Evolutionary conservation across 2,888 invertebrate genomes (phyloP).

Genomic region (Lymantria monacha): DNA sequence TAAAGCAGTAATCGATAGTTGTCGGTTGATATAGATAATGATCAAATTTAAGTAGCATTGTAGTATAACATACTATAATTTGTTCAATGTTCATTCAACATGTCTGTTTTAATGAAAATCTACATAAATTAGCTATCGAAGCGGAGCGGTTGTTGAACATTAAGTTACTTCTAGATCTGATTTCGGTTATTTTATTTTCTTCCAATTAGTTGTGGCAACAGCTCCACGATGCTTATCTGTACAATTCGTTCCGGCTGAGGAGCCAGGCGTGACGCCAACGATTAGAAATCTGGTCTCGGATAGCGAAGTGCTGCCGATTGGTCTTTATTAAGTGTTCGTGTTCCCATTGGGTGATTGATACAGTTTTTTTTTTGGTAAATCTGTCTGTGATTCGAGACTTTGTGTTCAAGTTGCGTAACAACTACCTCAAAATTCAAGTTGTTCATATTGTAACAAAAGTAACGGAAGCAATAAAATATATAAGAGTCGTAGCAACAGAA

Average conservation of each 20-base stretch:
- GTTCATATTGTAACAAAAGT: not conserved
- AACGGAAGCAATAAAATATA: not conserved
- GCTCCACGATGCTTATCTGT: slow-evolving; percentile 61
- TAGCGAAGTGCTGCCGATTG: slow-evolving; percentile 44
- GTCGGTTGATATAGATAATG: not conserved
- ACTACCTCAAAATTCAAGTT: not conserved
- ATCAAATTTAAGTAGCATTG: not conserved
- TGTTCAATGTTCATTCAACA: not conserved
- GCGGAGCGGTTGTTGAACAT: slow-evolving; percentile 1
- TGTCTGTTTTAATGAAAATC: not conserved
- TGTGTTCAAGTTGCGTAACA: slow-evolving; percentile 9
- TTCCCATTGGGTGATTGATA: slow-evolving; percentile 34
- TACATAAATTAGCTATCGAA: slow-evolving; percentile 2
- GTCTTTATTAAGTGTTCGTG: slow-evolving; percentile 44
- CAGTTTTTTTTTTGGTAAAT: slow-evolving; percentile 12
- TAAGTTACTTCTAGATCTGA: slow-evolving; percentile 19
- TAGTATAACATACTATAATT: not conserved
- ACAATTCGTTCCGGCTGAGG: slow-evolving; percentile 54
- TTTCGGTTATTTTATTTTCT: slow-evolving; percentile 40
- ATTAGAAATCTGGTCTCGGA: slow-evolving; percentile 68
- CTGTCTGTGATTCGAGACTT: slow-evolving; percentile 4
- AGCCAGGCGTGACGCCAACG: slow-evolving; percentile 64
- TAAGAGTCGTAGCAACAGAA: not conserved
- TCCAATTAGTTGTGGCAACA: slow-evolving; percentile 37
- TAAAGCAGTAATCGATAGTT: not conserved